Percentiles rank a stretch among this genome's conserved stretches.
Evolutionary conservation across 2,113 vertebrate species (phyloP).

Genomic region (Pygoscelis adeliae): DNA sequence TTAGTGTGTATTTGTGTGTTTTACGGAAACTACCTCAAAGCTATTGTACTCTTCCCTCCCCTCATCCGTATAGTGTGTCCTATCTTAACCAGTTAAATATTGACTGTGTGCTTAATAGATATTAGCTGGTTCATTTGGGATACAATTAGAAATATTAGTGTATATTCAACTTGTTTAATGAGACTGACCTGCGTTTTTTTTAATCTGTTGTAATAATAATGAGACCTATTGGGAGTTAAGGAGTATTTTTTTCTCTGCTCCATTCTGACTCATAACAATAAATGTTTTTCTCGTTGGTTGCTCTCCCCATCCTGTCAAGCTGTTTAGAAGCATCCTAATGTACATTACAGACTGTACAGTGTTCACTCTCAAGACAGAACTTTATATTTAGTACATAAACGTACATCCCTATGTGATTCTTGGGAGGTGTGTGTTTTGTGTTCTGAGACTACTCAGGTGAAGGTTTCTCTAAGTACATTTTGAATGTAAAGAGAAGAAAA

Average conservation of each 20-base stretch:
- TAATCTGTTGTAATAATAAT: conserved; percentile 19
- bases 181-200: background rate
- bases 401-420: background rate
- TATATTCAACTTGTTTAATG: conserved; percentile 17
- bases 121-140: conserved; percentile 10
- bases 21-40: background rate
- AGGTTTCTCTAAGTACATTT: background rate
- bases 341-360: background rate
- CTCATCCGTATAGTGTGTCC: background rate
- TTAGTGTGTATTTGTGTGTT: background rate
- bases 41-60: background rate
- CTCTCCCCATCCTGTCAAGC: background rate
- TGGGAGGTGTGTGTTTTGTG: background rate
- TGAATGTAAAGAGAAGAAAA: background rate
- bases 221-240: background rate
- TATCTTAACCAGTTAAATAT: background rate
- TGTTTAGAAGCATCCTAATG: background rate
- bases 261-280: background rate
- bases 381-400: background rate
- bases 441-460: background rate
- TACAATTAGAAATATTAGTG: conserved; percentile 35
- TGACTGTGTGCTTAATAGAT: background rate
- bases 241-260: background rate
- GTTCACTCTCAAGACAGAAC: background rate
- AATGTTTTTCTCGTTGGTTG: background rate